Percentiles rank a stretch among this genome's conserved stretches.
Conservation (phyloP, 2,113 vertebrate species). For the Anhinga anhinga region DNA sequence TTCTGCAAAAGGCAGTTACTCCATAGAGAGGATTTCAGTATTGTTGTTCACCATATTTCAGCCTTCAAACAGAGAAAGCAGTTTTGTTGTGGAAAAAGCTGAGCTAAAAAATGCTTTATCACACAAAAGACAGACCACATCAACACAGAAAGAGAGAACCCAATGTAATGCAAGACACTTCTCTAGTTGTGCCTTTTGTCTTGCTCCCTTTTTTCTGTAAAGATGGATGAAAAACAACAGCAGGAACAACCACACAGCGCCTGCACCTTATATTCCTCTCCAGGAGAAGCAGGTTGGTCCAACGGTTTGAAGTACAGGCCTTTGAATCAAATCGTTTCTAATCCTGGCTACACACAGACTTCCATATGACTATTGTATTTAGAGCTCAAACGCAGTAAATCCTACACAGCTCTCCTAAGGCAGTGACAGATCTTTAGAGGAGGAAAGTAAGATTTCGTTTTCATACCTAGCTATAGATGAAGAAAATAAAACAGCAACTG, state of each 20-base stretch:
- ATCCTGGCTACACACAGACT: not conserved
- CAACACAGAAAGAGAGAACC: not conserved
- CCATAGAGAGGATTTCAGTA: not conserved
- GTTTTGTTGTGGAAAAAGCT: not conserved
- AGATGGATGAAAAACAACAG: not conserved
- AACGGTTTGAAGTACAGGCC: not conserved
- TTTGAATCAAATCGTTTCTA: not conserved
- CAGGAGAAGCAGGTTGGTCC: not conserved
- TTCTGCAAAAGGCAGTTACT: not conserved
- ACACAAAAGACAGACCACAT: not conserved
- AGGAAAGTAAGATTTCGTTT: not conserved
- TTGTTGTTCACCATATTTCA: not conserved
- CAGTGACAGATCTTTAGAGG: not conserved
- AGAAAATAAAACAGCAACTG: not conserved
- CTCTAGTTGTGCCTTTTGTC: not conserved
- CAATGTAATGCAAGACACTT: not conserved
- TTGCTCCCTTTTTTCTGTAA: not conserved
- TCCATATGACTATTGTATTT: not conserved
- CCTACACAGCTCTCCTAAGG: not conserved
- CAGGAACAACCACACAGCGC: not conserved
- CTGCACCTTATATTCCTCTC: not conserved
- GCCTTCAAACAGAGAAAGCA: not conserved
- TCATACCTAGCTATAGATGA: not conserved
- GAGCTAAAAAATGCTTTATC: not conserved
- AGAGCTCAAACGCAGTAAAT: not conserved